Base-by-base conservation (phyloP, 2,113 vertebrate species). In the Osmerus mordax region DNA sequence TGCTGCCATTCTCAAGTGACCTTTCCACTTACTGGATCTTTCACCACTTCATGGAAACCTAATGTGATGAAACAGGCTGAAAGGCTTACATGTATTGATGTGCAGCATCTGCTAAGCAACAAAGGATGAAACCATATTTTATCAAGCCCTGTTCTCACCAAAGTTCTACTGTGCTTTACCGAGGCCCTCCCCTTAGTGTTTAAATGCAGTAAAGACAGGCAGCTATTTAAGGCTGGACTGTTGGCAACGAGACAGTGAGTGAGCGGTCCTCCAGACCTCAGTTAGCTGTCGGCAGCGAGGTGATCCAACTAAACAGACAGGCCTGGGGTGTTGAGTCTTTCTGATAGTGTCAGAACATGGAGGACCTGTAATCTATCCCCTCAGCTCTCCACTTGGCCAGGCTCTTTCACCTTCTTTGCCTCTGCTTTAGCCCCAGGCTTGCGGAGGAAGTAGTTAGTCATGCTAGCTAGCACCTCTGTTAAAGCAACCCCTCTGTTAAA, bases 231-330 rank as follows among this genome's bases (percentile, higher is more conserved):
- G 28, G 12, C 71, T 73, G 70, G 41, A 9, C 67, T 59, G 54
- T 78, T 70, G 74, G 71, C 74, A 85, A 80, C 58, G 21, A 86
- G 82, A 83, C 83, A 81, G 78, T 85, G 83, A 87, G 74, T 53
- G 74, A 87, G 71, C 69, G 64, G 72, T 76, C 72, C 64, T n/a
- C 51, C 18, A 67, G 63, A 69, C 73, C 75, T 78, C 74, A 77
- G 78, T 89, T 78, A 87, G 87, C 74, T 85, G 82, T 87, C 85
- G 80, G 76, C 74, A 78, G 70, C 69, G 65, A 75, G 65, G 65
- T 79, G 80, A 80, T 84, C 62, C 52, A 29, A 64, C 53, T 47
- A 71, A 84, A 81, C 86, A 81, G 41, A 76, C 74, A 74, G 65
- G 78, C 78, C 82, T 65, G 5, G 67, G 82, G 86, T 87, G 81